Base-by-base conservation (phyloP, 2,113 vertebrate genomes). In the Zootoca vivipara region DNA sequence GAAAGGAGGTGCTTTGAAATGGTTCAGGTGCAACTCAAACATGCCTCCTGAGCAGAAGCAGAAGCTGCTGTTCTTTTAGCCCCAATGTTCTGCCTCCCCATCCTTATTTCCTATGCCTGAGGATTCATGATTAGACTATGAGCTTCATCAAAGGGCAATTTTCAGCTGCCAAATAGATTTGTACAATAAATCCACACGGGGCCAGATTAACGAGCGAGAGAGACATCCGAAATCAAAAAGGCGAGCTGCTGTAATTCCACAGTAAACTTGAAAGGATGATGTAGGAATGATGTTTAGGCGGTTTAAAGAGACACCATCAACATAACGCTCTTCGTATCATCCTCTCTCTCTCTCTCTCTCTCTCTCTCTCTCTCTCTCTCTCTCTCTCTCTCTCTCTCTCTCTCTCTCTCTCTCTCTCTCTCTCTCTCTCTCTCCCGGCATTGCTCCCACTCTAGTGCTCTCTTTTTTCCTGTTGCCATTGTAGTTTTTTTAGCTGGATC, bases 91-190 rank as follows among this genome's bases (percentile, higher is more conserved):
- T 69, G 91, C 91, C 78, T 93, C 89, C 88, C 89, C 35, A 79
- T 84, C 91, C 83, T 91, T 90, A 89, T 90, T 87, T 89, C 90
- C 86, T 69, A 12, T 73, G 91, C 85, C 87, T 89, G 87, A 94
- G 89, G 91, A 93, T 84, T 92, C 82, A 86, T 89, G 88, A 92
- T 93, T 93, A 89, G 86, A 92, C 85, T 78, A 93, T 80, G 64
- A 88, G 69, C 89, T 93, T 89, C 89, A 94, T 95, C 90, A 94
- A 96, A 96, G 92, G 88, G 88, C 87, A 90, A 91, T 84, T 96
- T 95, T 93, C 93, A 91, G 78, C 93, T 92, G 92, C 92, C 95
- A 90, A 87, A 91, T 90, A 95, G 90, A 95, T 94, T 92, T 96
- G 87, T 94, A 93, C 85, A 94, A 94, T 92, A 94, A 95, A 95